These are phyloP conservation scores for Acleris sparsana DNA, from an alignment of 2,888 invertebrate genomes.

Conservation along the genomic window DNA sequence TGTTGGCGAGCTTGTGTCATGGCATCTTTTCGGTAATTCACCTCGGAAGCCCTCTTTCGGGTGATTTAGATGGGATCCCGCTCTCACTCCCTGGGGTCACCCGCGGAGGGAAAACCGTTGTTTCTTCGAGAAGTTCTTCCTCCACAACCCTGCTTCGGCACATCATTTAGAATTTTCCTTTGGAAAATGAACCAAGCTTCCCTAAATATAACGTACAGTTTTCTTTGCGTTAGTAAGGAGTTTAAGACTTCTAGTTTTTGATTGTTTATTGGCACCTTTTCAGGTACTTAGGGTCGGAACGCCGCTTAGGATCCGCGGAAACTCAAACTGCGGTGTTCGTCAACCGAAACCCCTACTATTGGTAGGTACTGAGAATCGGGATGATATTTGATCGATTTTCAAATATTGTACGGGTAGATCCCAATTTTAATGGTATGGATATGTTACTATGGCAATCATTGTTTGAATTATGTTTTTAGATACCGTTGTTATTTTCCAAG, in stretches of 20 bases:
- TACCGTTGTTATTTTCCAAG: no score
- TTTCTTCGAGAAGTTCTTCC: constrained; percentile 69
- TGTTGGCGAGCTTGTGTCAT: constrained; percentile 53
- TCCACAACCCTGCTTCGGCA: constrained; percentile 44
- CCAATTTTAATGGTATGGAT: constrained; percentile 1
- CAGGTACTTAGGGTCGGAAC: constrained; percentile 76
- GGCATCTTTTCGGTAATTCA: constrained; percentile 75
- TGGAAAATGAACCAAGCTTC: constrained; percentile 40
- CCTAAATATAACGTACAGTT: constrained; percentile 39
- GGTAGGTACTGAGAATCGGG: constrained; percentile 9
- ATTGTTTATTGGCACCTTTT: constrained; percentile 77
- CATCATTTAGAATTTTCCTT: constrained; percentile 42
- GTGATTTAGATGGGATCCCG: constrained; percentile 75
- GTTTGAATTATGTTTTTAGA: no score
- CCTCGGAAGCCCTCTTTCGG: constrained; percentile 71
- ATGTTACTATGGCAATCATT: no score
- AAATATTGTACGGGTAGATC: background rate
- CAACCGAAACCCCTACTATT: constrained; percentile 56
- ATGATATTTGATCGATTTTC: constrained; percentile 11
- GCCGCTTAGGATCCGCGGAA: constrained; percentile 62
- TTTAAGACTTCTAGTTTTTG: constrained; percentile 48
- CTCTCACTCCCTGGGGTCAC: constrained; percentile 70
- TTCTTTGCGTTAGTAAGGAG: constrained; percentile 35
- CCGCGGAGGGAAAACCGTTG: constrained; percentile 75
- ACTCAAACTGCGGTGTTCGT: constrained; percentile 62